phyloP scores from a whole-genome alignment of 1,140 invertebrate species.

The Cyphomyrmex costatus region DNA sequence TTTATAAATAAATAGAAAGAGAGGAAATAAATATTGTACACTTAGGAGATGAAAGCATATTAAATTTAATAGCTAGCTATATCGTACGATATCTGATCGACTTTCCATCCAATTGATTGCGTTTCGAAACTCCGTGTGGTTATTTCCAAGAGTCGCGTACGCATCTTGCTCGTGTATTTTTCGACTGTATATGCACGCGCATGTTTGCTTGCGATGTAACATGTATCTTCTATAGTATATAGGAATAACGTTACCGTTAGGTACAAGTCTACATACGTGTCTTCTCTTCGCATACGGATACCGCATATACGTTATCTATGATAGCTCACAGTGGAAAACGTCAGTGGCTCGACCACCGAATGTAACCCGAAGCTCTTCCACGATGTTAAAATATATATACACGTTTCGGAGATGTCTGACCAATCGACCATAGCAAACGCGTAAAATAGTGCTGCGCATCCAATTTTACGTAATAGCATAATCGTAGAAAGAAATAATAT shows the following conservation, averaged over 20 bases:
- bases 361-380: conserved; percentile 34
- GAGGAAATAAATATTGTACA: neutral
- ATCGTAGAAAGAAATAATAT: neutral
- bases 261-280: conserved; percentile 41
- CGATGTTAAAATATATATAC: conserved; percentile 25
- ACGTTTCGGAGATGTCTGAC: conserved; percentile 35
- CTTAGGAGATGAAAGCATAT: neutral
- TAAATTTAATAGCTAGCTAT: neutral
- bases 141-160: conserved; percentile 20
- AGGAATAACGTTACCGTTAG: conserved; percentile 57
- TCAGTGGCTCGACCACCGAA: conserved; percentile 46
- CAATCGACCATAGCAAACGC: conserved; percentile 24
- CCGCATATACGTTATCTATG: conserved; percentile 55
- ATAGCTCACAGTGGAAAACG: conserved; percentile 54
- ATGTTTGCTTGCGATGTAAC: conserved; percentile 44
- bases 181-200: conserved; percentile 39
- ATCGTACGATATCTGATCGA: neutral
- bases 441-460: neutral
- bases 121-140: conserved; percentile 9
- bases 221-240: conserved; percentile 43
- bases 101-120: neutral
- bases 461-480: conserved; percentile 3
- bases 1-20: conserved; percentile 13
- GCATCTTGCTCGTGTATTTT: conserved; percentile 50
- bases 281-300: conserved; percentile 34